Evolutionary conservation across 2,888 invertebrate species (phyloP).

Genomic region (Litoditis marina): DNA sequence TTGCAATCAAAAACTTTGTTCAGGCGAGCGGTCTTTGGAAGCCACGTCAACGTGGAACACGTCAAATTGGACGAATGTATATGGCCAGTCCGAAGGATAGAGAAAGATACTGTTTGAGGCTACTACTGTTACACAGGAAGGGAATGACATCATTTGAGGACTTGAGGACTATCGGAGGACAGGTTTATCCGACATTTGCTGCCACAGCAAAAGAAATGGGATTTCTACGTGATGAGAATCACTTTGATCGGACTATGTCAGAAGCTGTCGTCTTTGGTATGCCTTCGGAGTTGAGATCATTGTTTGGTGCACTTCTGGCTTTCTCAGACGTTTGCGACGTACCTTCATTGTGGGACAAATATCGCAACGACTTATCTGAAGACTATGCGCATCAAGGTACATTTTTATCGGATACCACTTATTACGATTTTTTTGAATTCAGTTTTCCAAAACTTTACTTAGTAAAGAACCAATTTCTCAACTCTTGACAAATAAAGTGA

Average conservation of each 20-base stretch:
- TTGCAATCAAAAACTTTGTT: too few relatives aligned
- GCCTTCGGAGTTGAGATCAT: constrained; percentile 15
- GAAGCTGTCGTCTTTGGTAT: constrained; percentile 14
- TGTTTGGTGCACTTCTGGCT: constrained; percentile 11
- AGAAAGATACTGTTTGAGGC: constrained; percentile 4
- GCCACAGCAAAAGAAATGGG: constrained; percentile 1
- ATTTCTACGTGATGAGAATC: neutral
- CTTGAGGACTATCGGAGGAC: neutral
- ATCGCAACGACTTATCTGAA: constrained; percentile 4
- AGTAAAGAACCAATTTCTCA: too few relatives aligned
- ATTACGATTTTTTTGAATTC: too few relatives aligned
- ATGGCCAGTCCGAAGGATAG: neutral
- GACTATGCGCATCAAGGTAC: constrained; percentile 3
- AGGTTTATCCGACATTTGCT: neutral
- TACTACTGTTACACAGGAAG: neutral
- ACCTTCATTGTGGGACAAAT: constrained; percentile 11
- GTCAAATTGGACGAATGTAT: constrained; percentile 3
- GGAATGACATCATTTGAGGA: neutral
- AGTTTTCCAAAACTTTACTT: too few relatives aligned
- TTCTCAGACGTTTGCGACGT: constrained; percentile 5
- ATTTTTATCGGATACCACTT: too few relatives aligned
- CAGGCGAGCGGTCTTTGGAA: too few relatives aligned
- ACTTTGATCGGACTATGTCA: constrained; percentile 3
- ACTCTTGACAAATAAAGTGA: too few relatives aligned
- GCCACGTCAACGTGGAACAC: too few relatives aligned